Conservation (phyloP, 2,888 invertebrate genomes). For the Tolmerus cingulatus region DNA sequence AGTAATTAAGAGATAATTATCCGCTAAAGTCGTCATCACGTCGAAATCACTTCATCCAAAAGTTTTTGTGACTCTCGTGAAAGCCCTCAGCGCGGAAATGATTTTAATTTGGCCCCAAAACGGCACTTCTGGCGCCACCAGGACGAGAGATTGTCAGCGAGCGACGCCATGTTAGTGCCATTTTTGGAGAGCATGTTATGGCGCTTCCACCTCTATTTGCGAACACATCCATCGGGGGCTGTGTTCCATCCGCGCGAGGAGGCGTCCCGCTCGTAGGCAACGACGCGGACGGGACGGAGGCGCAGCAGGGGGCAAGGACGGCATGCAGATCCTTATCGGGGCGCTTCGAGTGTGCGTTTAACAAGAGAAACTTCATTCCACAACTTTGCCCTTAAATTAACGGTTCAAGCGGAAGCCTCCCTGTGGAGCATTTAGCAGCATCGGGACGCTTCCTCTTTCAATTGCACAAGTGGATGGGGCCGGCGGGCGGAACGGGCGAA, state of each 20-base stretch:
- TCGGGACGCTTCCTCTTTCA: constrained; percentile 17
- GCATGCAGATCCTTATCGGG: constrained; percentile 20
- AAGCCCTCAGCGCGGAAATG: constrained; percentile 36
- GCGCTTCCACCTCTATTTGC: constrained; percentile 20
- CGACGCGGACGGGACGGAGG: neutral
- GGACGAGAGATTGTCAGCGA: constrained; percentile 30
- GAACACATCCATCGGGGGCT: neutral
- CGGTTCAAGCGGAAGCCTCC: constrained; percentile 33
- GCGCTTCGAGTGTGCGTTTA: constrained; percentile 12
- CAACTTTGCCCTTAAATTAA: constrained; percentile 39
- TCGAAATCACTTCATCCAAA: constrained; percentile 39
- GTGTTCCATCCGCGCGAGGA: neutral
- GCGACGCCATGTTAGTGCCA: constrained; percentile 34
- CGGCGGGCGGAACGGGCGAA: neutral
- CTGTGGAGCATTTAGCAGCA: constrained; percentile 32
- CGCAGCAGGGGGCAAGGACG: neutral
- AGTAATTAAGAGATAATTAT: constrained; percentile 40
- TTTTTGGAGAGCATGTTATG: constrained; percentile 38
- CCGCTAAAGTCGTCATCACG: constrained; percentile 37
- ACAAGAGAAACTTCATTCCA: constrained; percentile 41
- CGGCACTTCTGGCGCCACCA: constrained; percentile 37
- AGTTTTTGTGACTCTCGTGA: constrained; percentile 29
- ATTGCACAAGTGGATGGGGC: constrained; percentile 12
- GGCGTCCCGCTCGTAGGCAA: neutral
- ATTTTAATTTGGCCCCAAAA: constrained; percentile 41